Evolutionary conservation across 2,888 invertebrate genomes (phyloP).

Genomic region (Hanleya hanleyi): DNA sequence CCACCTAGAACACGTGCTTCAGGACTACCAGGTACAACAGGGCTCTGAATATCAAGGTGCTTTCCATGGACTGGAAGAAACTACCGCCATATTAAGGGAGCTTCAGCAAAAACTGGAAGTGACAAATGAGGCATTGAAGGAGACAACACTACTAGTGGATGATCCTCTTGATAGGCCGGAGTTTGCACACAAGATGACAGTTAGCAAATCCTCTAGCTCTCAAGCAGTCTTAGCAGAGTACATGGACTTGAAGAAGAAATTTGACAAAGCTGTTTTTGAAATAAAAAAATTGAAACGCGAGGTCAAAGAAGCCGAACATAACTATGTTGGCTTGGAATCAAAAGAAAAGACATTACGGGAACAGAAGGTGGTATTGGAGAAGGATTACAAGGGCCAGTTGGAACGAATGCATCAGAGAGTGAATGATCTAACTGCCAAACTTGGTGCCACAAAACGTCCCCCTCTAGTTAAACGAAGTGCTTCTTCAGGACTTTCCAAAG

Average conservation of each 20-base stretch:
- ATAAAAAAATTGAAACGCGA: slow-evolving; percentile 53
- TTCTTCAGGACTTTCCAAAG: slow-evolving; percentile 85
- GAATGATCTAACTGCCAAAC: slow-evolving; percentile 87
- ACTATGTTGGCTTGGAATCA: slow-evolving; percentile 45
- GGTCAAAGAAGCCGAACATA: slow-evolving; percentile 44
- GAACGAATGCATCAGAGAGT: slow-evolving; percentile 88
- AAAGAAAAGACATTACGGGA: slow-evolving; percentile 56
- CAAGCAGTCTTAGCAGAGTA: slow-evolving; percentile 39
- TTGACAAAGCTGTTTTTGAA: slow-evolving; percentile 50
- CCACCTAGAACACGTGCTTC: not conserved
- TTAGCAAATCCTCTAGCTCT: slow-evolving; percentile 27
- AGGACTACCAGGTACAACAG: not conserved
- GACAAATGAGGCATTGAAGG: slow-evolving; percentile 46
- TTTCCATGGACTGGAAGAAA: not conserved
- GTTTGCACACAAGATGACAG: slow-evolving; percentile 38
- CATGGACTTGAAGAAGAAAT: slow-evolving; percentile 50
- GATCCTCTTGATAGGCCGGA: slow-evolving; percentile 14
- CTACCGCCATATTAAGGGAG: slow-evolving; percentile 26
- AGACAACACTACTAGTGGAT: slow-evolving; percentile 30
- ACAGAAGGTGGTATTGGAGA: slow-evolving; percentile 78
- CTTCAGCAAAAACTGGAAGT: slow-evolving; percentile 36
- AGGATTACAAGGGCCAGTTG: slow-evolving; percentile 79
- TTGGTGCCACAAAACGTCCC: slow-evolving; percentile 77
- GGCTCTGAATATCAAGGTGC: not conserved
- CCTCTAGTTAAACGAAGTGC: not conserved